Base-by-base conservation (phyloP, 2,113 vertebrate genomes). In the Acinonyx jubatus region DNA sequence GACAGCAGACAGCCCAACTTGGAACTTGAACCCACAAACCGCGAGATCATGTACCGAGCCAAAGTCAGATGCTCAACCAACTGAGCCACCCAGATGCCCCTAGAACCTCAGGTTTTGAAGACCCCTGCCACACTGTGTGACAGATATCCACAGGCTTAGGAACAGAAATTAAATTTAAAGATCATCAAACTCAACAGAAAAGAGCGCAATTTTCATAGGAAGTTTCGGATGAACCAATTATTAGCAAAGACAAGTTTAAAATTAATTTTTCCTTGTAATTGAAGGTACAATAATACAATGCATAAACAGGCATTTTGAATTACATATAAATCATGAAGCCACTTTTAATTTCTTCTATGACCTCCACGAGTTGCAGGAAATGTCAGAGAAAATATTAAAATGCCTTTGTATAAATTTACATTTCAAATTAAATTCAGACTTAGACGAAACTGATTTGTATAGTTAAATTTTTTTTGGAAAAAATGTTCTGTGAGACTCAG, bases 181-280 rank as follows among this genome's bases (percentile, higher is more conserved):
- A 80, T 89, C 55, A 5, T 85, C 88, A 83, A n/a, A 61, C 95
- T 94, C 12, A 50, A 85, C 81, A 31, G 81, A 89, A 97, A 96
- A 93, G 45, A 96, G 95, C 12, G n/a, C 73, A 55, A 36, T 94
- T 97, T 97, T 96, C 50, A 50, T 90, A 88, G 71, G 78, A 92
- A 94, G 82, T 68, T 94, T 94, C 68, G 78, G 78, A 91, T 92
- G 96, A 98, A 68, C 91, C 91, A 94, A 93, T 97, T 88, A 93
- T 94, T 96, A 97, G 93, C 79, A 87, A 97, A 92, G 91, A 89
- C 71, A 86, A 97, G 86, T 97, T 97, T 84, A 31, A 90, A 97
- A 96, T 91, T 93, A 82, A 95, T 90, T 96, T 96, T 96, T 97
- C 91, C 86, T 97, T 95, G 25, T 96, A 96, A 96, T 96, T 94